phyloP scores from a whole-genome alignment of 2,888 invertebrate species.

The Cheilosia soror region DNA sequence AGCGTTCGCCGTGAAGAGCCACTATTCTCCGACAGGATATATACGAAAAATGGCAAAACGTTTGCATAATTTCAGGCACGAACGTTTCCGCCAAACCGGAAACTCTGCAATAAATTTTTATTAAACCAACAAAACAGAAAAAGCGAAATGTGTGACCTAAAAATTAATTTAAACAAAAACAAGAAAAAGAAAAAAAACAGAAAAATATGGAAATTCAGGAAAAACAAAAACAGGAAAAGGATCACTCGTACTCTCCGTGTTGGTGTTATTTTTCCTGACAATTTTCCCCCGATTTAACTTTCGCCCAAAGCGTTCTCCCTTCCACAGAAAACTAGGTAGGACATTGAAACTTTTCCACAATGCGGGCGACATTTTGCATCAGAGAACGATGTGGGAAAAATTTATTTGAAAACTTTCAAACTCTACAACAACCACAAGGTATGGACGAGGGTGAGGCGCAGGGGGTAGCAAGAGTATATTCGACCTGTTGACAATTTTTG shows the following conservation, averaged over 20 bases:
- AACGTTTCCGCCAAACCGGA: conserved; percentile 26
- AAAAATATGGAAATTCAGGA: neutral
- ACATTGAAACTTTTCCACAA: conserved; percentile 50
- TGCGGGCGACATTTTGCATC: conserved; percentile 1
- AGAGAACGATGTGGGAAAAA: conserved; percentile 28
- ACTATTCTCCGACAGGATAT: conserved; percentile 10
- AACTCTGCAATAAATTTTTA: conserved; percentile 55
- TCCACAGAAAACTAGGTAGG: conserved; percentile 5
- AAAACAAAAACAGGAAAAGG: conserved; percentile 43
- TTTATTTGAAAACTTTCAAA: conserved; percentile 60
- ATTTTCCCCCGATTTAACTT: conserved; percentile 52
- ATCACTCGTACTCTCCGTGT: conserved; percentile 24
- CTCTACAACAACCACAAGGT: conserved; percentile 18
- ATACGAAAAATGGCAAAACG: conserved; percentile 28
- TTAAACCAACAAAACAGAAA: conserved; percentile 23
- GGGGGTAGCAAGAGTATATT: neutral
- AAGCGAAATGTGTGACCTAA: conserved; percentile 54
- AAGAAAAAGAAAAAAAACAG: neutral
- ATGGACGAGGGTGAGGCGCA: neutral
- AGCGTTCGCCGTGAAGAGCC: conserved; percentile 15
- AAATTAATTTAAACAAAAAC: conserved; percentile 30
- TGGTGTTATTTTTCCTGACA: conserved; percentile 12
- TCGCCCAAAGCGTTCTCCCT: conserved; percentile 8
- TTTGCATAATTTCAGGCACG: conserved; percentile 66
- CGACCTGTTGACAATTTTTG: conserved; percentile 64